Evolutionary conservation across 2,888 invertebrate genomes (phyloP).

Genomic region (Hydrotaea cyrtoneurina): DNA sequence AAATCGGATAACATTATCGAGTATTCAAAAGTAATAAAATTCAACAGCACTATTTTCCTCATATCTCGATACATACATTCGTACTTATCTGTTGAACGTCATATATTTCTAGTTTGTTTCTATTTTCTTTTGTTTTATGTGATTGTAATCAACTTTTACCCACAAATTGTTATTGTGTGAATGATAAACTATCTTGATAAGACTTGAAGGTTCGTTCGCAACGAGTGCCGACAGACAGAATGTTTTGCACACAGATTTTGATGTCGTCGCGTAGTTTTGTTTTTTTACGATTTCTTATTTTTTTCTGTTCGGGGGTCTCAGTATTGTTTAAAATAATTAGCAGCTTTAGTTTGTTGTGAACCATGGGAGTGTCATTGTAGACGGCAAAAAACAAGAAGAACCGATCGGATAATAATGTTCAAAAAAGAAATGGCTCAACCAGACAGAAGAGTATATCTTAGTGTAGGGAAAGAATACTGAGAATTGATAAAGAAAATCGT

Average conservation of each 20-base stretch:
- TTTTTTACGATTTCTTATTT: neutral
- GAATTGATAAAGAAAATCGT: too few species aligned
- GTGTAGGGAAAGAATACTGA: too few species aligned
- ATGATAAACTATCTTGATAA: slow-evolving; percentile 51
- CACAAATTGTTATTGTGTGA: slow-evolving; percentile 13
- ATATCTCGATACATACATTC: neutral
- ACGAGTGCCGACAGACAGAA: neutral
- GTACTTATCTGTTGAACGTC: neutral
- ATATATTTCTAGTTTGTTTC: slow-evolving; percentile 4
- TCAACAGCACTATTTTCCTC: neutral
- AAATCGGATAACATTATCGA: too few species aligned
- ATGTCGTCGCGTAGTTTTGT: neutral
- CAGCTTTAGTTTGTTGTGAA: slow-evolving; percentile 28
- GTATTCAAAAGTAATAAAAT: neutral
- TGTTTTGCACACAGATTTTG: slow-evolving; percentile 45
- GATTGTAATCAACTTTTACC: slow-evolving; percentile 17
- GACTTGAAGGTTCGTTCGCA: slow-evolving; percentile 36
- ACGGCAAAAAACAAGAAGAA: too few species aligned
- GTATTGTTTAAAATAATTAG: slow-evolving; percentile 1
- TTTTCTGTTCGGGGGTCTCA: slow-evolving; percentile 21
- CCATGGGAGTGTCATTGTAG: slow-evolving; percentile 16
- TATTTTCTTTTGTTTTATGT: slow-evolving; percentile 28
- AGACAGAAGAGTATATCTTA: too few species aligned
- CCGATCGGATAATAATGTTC: too few species aligned
- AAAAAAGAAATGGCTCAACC: too few species aligned